Conservation (phyloP, 1,140 invertebrate genomes). For the Eciton burchellii region DNA sequence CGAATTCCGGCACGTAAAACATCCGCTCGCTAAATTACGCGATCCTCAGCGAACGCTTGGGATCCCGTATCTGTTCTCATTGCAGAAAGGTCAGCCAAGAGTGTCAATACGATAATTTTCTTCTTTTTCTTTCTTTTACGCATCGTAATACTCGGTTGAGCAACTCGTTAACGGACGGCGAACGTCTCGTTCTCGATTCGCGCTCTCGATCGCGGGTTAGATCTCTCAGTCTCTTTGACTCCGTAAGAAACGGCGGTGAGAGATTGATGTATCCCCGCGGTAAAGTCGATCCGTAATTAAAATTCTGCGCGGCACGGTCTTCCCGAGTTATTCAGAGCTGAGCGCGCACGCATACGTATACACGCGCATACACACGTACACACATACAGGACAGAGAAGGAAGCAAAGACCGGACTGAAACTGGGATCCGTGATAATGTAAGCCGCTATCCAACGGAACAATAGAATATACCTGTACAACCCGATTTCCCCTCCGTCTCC, state of each 20-base stretch:
- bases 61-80: too few relatives aligned
- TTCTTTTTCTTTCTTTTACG: background rate
- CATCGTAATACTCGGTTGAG: too few relatives aligned
- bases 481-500: background rate
- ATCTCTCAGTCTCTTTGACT: background rate
- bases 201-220: too few relatives aligned
- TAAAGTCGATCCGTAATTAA: constrained; percentile 5
- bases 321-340: constrained; percentile 3
- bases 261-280: background rate
- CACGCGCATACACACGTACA: constrained; percentile 2
- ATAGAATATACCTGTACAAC: constrained; percentile 30
- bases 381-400: background rate
- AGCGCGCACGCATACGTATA: background rate
- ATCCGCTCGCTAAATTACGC: constrained; percentile 18
- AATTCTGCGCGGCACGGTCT: background rate
- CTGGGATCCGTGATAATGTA: constrained; percentile 29
- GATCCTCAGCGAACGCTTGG: background rate
- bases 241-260: background rate
- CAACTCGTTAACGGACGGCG: too few relatives aligned
- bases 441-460: constrained; percentile 37
- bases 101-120: background rate
- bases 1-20: constrained; percentile 6
- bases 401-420: constrained; percentile 10
- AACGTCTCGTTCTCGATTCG: too few relatives aligned
- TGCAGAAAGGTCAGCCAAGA: too few relatives aligned